Base-by-base conservation (phyloP, 2,113 vertebrate genomes). In the Neotragus moschatus region DNA sequence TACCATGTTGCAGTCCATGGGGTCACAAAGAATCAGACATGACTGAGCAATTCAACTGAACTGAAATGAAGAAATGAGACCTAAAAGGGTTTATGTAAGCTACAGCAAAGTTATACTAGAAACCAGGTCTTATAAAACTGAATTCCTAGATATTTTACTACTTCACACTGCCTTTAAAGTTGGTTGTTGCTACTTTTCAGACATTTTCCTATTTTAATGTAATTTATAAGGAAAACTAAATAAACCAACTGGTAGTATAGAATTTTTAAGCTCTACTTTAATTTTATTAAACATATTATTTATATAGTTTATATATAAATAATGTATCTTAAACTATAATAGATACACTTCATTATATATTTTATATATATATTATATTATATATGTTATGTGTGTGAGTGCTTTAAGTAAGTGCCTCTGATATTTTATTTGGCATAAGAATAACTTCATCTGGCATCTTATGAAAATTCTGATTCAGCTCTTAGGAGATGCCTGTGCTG, bases 201-300 rank as follows among this genome's bases (percentile, higher is more conserved):
- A 66, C 7, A 14, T 47, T 91, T 17, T 61, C 26, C 53, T 66
- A 36, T 45, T 94, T 81, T 87, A 36, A 30, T 87, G 60, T 73
- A 81, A 94, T 81, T 60, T 87, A 66, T 60, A 70, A 94, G 84
- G 66, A 96, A 56, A 93, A 63, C 77, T 56, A 89, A 66, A 87
- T 51, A 92, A 87, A 47, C 7, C 10, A 70, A 53, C 26, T n/a
- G 26, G 21, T 66, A 96, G 26, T 47, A 51, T 70, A 80, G 28
- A 28, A 73, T 45, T 51, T 85, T 90, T 81, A 87, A 30, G 45
- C 5, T 49, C 26, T 66, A 63, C 26, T 90, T 66, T 85, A 53
- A 80, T 66, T 86, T 90, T 58, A 66, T 86, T 28, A 70, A 90
- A 58, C 73, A 58, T 56, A 56, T 81, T 92, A 96, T 23, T 81